Conservation (phyloP, 2,888 invertebrate species). For the Hemaris fuciformis region DNA sequence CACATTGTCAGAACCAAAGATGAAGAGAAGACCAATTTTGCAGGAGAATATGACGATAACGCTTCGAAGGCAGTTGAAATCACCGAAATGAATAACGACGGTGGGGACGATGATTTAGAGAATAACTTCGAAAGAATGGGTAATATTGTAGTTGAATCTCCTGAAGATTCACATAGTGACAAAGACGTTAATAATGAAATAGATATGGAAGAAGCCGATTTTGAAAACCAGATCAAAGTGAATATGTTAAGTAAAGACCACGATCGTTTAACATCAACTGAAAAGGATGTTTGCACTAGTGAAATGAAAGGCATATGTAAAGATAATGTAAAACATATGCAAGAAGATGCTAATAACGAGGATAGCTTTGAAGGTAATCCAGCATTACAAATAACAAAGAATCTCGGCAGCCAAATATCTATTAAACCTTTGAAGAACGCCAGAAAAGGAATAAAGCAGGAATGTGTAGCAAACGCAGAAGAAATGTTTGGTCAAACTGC, state of each 20-base stretch:
- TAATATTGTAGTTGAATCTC: slow-evolving; percentile 51
- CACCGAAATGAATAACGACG: slow-evolving; percentile 55
- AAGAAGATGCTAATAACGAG: slow-evolving; percentile 27
- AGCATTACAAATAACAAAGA: slow-evolving; percentile 28
- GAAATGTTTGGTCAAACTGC: slow-evolving; percentile 23
- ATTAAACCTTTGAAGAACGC: slow-evolving; percentile 43
- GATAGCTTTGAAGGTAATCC: slow-evolving; percentile 13
- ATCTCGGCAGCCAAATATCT: slow-evolving; percentile 38
- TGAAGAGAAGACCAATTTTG: slow-evolving; percentile 32
- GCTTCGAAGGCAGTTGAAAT: slow-evolving; percentile 52
- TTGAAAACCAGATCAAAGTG: slow-evolving; percentile 42
- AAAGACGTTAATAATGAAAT: slow-evolving; percentile 39
- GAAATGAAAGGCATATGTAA: slow-evolving; percentile 54
- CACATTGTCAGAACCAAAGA: slow-evolving; percentile 30
- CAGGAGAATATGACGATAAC: slow-evolving; percentile 28
- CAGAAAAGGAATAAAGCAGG: slow-evolving; percentile 11
- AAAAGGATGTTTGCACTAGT: slow-evolving; percentile 25
- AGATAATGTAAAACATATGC: slow-evolving; percentile 48
- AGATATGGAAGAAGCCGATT: slow-evolving; percentile 30
- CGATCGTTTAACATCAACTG: slow-evolving; percentile 15
- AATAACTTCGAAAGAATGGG: slow-evolving; percentile 23
- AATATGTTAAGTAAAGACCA: slow-evolving; percentile 38
- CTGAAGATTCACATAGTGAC: slow-evolving; percentile 50
- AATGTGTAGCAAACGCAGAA: slow-evolving; percentile 21
- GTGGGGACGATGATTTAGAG: slow-evolving; percentile 30